Conservation (phyloP, 2,113 vertebrate genomes). For the Rhagologus leucostigma region DNA sequence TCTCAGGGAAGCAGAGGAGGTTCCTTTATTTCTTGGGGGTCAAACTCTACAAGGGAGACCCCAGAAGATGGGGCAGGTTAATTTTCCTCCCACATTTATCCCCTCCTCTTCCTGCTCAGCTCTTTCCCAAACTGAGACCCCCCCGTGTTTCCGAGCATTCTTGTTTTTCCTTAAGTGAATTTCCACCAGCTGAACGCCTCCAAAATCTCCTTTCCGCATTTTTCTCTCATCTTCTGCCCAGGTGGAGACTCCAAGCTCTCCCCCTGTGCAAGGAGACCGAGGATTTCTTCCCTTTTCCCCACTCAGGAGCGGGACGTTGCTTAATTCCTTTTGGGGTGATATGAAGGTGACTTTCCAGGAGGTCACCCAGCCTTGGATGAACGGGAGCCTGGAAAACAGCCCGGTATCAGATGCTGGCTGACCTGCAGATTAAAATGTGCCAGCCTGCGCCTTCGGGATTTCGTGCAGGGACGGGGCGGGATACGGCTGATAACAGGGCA, state of each 20-base stretch:
- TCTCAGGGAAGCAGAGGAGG: not conserved
- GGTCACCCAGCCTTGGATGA: not conserved
- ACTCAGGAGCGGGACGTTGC: too few relatives aligned
- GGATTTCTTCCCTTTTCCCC: not conserved
- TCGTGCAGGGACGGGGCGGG: not conserved
- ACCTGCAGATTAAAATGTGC: not conserved
- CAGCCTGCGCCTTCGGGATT: not conserved
- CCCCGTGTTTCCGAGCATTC: accelerated
- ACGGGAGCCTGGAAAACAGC: not conserved
- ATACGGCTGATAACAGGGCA: not conserved
- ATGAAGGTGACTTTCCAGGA: not conserved
- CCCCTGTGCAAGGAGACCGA: accelerated
- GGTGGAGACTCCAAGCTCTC: not conserved
- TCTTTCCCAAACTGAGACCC: not conserved
- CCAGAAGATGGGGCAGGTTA: accelerated
- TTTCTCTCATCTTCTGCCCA: not conserved
- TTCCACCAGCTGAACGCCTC: not conserved
- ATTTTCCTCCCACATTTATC: not conserved
- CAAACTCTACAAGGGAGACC: accelerated
- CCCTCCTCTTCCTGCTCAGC: not conserved
- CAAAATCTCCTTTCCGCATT: not conserved
- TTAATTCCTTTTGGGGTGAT: not conserved
- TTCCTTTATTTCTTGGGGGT: not conserved
- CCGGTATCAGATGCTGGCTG: not conserved
- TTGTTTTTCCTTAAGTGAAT: accelerated